Percentiles rank a stretch among this genome's conserved stretches.
phyloP scores from a whole-genome alignment of 1,140 invertebrate species.

The Drosophila bocqueti region DNA sequence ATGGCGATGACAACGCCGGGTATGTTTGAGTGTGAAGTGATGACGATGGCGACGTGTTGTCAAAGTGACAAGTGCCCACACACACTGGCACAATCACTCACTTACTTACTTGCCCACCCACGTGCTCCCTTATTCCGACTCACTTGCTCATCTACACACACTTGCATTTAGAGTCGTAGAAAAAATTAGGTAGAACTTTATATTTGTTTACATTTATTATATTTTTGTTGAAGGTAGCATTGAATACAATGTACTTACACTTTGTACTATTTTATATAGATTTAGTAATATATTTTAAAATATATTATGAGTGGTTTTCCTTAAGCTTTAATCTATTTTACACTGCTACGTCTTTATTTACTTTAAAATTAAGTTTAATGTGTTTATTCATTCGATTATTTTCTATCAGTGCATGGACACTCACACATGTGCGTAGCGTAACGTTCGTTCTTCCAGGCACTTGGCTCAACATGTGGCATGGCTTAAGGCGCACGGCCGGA shows the following conservation, averaged over 20 bases:
- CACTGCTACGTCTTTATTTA: neutral
- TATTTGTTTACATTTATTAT: neutral
- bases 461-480: slow-evolving; percentile 71
- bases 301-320: neutral
- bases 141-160: slow-evolving; percentile 14
- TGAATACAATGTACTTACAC: neutral
- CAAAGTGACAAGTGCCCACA: slow-evolving; percentile 59
- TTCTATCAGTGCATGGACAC: slow-evolving; percentile 1
- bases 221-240: neutral
- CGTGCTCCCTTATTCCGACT: slow-evolving; percentile 19
- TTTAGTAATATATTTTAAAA: neutral
- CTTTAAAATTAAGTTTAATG: neutral
- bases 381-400: neutral
- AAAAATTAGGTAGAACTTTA: neutral
- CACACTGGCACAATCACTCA: slow-evolving; percentile 32
- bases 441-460: slow-evolving; percentile 45
- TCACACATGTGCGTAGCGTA: slow-evolving; percentile 53
- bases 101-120: slow-evolving; percentile 40
- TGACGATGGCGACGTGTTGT: slow-evolving; percentile 57
- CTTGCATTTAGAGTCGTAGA: neutral
- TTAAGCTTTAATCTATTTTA: neutral
- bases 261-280: neutral
- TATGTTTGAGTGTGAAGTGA: slow-evolving; percentile 44
- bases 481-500: slow-evolving; percentile 77
- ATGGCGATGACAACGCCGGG: slow-evolving; percentile 55